Base-by-base conservation (phyloP, 1,140 invertebrate genomes). In the Uloborus diversus region DNA sequence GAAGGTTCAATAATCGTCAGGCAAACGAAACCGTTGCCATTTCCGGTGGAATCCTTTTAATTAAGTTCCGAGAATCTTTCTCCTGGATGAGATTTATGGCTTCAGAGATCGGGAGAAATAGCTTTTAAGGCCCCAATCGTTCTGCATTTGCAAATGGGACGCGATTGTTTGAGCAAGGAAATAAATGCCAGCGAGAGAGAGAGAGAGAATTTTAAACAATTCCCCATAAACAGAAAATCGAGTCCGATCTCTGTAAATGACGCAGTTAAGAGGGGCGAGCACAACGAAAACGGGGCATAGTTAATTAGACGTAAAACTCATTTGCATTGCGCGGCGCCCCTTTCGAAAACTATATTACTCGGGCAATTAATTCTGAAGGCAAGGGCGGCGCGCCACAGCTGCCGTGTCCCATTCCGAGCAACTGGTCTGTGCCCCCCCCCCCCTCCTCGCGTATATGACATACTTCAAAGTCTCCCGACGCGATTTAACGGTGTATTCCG, bases 281-380 rank as follows among this genome's bases (percentile, higher is more conserved):
- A 35, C 27, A 20, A 62, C 17, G 28, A 37, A 30, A n/a, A 35
- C 17, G 28, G 68, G 51, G 70, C 70, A 30, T 42, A 75, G 70
- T 75, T 75, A 75, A 75, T 75, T 64, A 64, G 70, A 75, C 70
- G 70, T 75, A 75, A 75, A 75, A 75, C 70, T 75, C 57, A 75
- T 75, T 75, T 75, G 70, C 70, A 75, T 75, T 57, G 59, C 23
- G 23, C 35, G 20, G 59, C 42, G 57, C 37, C 37, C 37, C 9
- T 27, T 59, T 23, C 53, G 70, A 75, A 75, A 75, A 75, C 70
- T 75, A 51, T 75, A 75, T 75, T 75, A 75, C 57, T 51, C 57
- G 70, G 59, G 70, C 37, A 75, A 75, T 75, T 75, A 75, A 75
- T 75, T 75, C 70, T 57, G 56, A 20, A 62, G 23, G 23, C 20